These are phyloP conservation scores for Poecilia velifera DNA, from an alignment of 2,797 vertebrate genomes.

Conservation along the genomic window DNA sequence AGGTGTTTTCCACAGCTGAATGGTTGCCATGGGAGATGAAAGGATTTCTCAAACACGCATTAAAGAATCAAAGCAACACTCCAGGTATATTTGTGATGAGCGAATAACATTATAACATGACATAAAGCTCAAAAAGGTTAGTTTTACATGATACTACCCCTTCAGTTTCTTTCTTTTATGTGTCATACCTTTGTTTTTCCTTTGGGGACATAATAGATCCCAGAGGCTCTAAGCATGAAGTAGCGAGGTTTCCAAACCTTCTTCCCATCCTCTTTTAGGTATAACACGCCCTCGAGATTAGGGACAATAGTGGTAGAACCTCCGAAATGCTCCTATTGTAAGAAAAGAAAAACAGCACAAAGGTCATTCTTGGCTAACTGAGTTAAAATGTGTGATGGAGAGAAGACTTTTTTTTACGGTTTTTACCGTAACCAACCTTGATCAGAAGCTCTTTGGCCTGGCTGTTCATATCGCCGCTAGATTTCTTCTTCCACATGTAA, in stretches of 20 bases:
- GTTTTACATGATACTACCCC: too few species aligned
- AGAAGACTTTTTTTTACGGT: background rate
- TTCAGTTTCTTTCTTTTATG: background rate
- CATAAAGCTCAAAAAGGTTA: too few species aligned
- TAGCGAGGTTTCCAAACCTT: slow-evolving; percentile 91
- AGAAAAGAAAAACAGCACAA: background rate
- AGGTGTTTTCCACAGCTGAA: too few species aligned
- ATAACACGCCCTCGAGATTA: slow-evolving; percentile 88
- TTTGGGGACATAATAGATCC: slow-evolving; percentile 93
- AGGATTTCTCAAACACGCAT: too few species aligned
- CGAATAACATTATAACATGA: too few species aligned
- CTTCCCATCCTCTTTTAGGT: slow-evolving; percentile 91
- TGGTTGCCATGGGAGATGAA: too few species aligned
- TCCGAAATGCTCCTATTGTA: slow-evolving; percentile 87
- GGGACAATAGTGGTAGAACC: slow-evolving; percentile 87
- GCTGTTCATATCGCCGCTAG: slow-evolving; percentile 80
- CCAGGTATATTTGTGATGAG: too few species aligned
- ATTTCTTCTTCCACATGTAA: slow-evolving; percentile 85
- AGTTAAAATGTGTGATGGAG: background rate
- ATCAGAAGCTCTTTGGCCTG: slow-evolving; percentile 86
- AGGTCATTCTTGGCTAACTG: background rate
- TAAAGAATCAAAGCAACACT: too few species aligned
- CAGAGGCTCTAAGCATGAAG: slow-evolving; percentile 91
- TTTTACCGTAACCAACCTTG: slow-evolving; percentile 78
- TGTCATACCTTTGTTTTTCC: slow-evolving; percentile 91